Evolutionary conservation across 2,888 invertebrate species (phyloP), one percentile per base, ranked within the genome.

Genomic region (Marronus borbonicus): DNA sequence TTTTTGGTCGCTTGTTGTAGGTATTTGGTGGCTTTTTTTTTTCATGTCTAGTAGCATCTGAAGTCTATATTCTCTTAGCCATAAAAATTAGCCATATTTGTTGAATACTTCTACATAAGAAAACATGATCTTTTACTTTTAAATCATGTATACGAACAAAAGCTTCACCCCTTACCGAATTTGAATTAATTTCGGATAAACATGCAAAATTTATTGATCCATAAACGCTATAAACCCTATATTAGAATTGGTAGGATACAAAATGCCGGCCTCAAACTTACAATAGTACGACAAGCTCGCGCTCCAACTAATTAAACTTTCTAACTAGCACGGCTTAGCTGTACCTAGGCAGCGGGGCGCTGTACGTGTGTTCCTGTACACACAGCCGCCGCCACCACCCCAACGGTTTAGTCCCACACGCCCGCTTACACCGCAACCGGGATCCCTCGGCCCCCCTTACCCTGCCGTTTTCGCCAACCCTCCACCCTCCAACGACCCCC

Each of bases 281-380:
- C 86, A 87, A 87, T 86, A 85, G 86, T 86, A 84, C 85, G 86
- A 86, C 86, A 87, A 87, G 86, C 86, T 86, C 86, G 85, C 86
- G 85, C 86, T 86, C 85, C 86, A 88, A 88, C 88, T 88, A 88
- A 88, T 88, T 88, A 88, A 88, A 88, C 87, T 88, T 88, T 88
- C 87, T 87, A 88, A 88, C 88, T 88, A 87, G 86, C 86, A 83
- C 85, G 87, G 88, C 88, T 88, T 88, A 88, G 88, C 84, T 85
- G 80, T 84, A 83, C 83, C 81, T 84, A 84, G 83, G 78, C 80
- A 84, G 84, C 83, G 84, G 81, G 82, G 82, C 80, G 83, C 82
- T 79, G 80, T 81, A 80, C 80, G 80, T 81, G 82, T 81, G 82
- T 81, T 80, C 81, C 72, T 77, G 75, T 76, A 76, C 52, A 36